Conservation (phyloP, 2,113 vertebrate genomes). For the Ammospiza caudacuta region DNA sequence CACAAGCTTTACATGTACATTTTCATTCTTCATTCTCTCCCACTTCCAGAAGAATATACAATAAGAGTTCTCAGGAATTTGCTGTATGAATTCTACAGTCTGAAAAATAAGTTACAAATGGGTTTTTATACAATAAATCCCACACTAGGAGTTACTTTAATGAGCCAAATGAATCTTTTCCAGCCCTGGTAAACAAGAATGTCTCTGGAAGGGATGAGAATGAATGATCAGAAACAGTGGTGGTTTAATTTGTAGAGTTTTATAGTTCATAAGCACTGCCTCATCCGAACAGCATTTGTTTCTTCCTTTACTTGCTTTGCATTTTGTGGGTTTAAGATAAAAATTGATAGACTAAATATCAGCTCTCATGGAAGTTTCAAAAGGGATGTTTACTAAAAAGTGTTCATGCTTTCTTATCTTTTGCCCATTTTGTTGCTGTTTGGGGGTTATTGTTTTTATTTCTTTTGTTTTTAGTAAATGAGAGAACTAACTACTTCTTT, state of each 20-base stretch:
- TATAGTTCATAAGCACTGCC: not conserved
- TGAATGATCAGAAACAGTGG: not conserved
- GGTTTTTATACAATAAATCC: not conserved
- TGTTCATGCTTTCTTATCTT: not conserved
- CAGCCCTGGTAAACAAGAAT: not conserved
- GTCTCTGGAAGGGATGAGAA: not conserved
- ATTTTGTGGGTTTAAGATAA: not conserved
- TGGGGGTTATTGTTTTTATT: not conserved
- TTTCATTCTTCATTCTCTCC: not conserved
- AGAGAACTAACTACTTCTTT: not conserved
- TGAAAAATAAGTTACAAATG: not conserved
- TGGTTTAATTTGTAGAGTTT: not conserved
- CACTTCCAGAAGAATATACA: not conserved
- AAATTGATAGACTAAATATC: not conserved
- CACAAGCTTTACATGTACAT: accelerated
- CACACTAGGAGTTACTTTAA: not conserved
- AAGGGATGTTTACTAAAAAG: not conserved
- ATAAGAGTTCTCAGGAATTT: not conserved
- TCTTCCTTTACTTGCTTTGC: not conserved
- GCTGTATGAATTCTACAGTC: not conserved
- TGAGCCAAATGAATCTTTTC: not conserved
- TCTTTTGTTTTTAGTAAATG: not conserved
- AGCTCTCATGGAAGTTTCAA: not conserved
- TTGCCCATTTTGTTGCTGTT: accelerated
- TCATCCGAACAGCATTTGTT: not conserved